Percentiles rank a stretch among this genome's conserved stretches.
Evolutionary conservation across 2,113 vertebrate species (phyloP).

Genomic region (Megalops atlanticus): DNA sequence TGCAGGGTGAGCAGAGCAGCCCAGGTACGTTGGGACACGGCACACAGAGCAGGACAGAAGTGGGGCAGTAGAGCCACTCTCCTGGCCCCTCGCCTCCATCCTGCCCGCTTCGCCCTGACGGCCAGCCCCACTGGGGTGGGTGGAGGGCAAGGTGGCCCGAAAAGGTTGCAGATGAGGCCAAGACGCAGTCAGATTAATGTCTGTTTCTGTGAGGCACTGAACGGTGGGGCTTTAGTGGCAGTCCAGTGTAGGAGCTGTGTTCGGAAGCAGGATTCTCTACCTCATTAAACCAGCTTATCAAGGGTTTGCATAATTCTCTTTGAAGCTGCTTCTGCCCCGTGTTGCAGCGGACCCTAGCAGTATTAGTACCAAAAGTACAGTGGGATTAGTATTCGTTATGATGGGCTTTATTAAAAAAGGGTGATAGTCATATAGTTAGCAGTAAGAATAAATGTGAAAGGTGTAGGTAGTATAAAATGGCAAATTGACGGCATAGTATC

Average conservation of each 20-base stretch:
- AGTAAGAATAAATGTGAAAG: too few species aligned
- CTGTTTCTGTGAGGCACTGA: not conserved
- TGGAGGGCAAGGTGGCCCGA: conserved; percentile 19
- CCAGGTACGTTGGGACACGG: conserved; percentile 36
- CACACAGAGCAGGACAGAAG: conserved; percentile 43
- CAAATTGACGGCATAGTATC: too few species aligned
- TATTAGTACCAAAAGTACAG: not conserved
- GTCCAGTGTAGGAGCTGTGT: not conserved
- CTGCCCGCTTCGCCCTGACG: conserved; percentile 49
- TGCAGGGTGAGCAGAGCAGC: not conserved
- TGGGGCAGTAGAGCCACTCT: conserved; percentile 42
- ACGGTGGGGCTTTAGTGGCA: not conserved
- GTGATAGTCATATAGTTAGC: too few species aligned
- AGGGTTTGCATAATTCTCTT: conserved; percentile 32
- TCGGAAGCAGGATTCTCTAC: conserved; percentile 4
- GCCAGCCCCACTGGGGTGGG: not conserved
- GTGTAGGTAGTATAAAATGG: too few species aligned
- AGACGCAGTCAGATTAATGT: not conserved
- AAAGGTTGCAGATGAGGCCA: conserved; percentile 41
- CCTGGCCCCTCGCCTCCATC: conserved; percentile 43
- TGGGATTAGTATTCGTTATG: not conserved
- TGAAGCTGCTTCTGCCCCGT: not conserved
- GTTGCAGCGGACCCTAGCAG: not conserved
- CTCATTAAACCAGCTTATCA: conserved; percentile 56
- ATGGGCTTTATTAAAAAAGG: not conserved